A percentile compares a stretch with the other conserved stretches of the same genome.
phyloP scores from a whole-genome alignment of 2,797 vertebrate genomes.

The Carapus acus region DNA sequence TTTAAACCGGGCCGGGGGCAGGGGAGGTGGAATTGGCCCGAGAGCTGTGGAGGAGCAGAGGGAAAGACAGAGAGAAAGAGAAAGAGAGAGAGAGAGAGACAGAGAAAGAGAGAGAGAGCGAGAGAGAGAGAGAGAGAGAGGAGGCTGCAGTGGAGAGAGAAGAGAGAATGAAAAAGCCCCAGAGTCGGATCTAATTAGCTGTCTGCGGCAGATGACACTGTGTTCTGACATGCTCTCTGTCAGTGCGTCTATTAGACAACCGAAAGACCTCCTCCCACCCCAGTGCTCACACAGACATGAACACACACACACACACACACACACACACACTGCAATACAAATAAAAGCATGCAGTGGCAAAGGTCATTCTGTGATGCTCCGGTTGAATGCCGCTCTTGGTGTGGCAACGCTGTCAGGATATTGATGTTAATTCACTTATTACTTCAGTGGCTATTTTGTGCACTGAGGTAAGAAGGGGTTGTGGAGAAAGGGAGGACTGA shows the following conservation, averaged over 20 bases:
- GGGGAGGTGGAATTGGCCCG: slow-evolving; percentile 59
- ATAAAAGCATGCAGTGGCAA: background rate
- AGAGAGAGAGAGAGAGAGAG: background rate
- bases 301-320: slow-evolving; percentile 9
- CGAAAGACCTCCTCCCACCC: slow-evolving; percentile 46
- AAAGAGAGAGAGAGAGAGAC: background rate
- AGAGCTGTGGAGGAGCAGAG: slow-evolving; percentile 26
- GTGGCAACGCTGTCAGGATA: slow-evolving; percentile 19
- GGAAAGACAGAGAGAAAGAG: background rate
- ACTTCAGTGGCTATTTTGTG: slow-evolving; percentile 18
- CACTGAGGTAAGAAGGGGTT: slow-evolving; percentile 3
- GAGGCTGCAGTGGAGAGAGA: slow-evolving; percentile 1
- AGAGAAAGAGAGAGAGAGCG: slow-evolving; percentile 1
- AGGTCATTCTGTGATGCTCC: slow-evolving; percentile 26
- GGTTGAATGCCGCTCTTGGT: slow-evolving; percentile 18
- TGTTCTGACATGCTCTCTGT: slow-evolving; percentile 60
- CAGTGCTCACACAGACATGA: background rate
- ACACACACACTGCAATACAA: background rate
- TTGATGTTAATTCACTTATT: slow-evolving; percentile 32
- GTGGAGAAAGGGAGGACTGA: slow-evolving; percentile 8
- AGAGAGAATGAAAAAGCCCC: slow-evolving; percentile 27
- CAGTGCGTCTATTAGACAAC: slow-evolving; percentile 64
- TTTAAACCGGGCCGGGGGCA: slow-evolving; percentile 64
- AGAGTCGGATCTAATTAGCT: slow-evolving; percentile 62
- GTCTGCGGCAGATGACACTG: slow-evolving; percentile 59